Conservation (phyloP, 2,113 vertebrate species). For the Fregata magnificens region DNA sequence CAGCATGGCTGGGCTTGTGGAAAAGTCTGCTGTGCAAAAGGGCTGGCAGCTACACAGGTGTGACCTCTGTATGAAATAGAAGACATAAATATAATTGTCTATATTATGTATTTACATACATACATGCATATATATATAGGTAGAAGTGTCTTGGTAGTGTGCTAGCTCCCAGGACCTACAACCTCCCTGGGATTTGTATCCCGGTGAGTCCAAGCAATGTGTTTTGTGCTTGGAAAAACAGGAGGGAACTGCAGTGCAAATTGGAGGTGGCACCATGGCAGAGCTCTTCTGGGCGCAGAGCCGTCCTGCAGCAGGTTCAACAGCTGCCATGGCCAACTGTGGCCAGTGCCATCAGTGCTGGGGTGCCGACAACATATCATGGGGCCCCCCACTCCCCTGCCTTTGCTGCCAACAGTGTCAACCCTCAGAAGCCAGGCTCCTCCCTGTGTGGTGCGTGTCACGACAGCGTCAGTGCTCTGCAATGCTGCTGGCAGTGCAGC, state of each 20-base stretch:
- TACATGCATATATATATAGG: rapidly evolving
- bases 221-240: background rate
- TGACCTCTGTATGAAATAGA: background rate
- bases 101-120: rapidly evolving
- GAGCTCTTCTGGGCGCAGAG: background rate
- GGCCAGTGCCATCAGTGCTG: background rate
- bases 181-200: background rate
- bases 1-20: background rate
- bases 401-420: background rate
- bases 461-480: background rate
- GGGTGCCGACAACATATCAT: rapidly evolving
- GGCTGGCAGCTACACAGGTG: background rate
- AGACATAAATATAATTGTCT: background rate
- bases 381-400: background rate
- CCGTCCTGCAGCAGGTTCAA: background rate
- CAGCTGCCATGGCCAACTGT: background rate
- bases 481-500: background rate
- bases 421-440: background rate
- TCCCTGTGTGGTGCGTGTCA: rapidly evolving
- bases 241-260: background rate
- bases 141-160: background rate
- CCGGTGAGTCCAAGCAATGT: background rate
- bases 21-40: background rate
- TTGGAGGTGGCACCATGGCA: rapidly evolving
- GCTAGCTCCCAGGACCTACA: background rate